These are phyloP conservation scores for Poeciliopsis turneri DNA, from an alignment of 2,797 vertebrate species.

Conservation along the genomic window DNA sequence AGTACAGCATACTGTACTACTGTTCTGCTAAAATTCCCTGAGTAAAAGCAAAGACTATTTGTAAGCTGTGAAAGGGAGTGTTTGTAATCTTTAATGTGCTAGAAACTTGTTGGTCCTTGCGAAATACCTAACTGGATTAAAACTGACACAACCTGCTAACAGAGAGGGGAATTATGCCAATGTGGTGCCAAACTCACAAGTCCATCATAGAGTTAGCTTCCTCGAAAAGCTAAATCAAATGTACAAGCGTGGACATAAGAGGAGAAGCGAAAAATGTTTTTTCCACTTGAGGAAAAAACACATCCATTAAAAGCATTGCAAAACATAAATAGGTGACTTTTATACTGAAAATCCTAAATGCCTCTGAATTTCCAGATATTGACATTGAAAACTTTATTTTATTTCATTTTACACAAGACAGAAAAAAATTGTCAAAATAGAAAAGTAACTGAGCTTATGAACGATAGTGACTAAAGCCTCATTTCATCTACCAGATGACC, in stretches of 20 bases:
- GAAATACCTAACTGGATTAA: conserved; percentile 79
- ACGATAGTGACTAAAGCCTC: background rate
- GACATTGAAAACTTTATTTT: background rate
- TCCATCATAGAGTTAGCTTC: conserved; percentile 26
- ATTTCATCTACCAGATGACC: background rate
- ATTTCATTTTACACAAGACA: background rate
- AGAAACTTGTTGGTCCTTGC: conserved; percentile 63
- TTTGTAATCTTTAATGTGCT: conserved; percentile 26
- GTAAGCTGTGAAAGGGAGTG: conserved; percentile 13
- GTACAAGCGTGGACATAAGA: no score
- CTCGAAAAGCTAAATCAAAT: conserved; percentile 13
- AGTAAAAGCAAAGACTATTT: conserved; percentile 1
- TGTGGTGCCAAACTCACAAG: conserved; percentile 27
- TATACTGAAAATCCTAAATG: background rate
- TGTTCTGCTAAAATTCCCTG: background rate
- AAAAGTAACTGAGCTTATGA: background rate
- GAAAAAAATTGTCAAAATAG: background rate
- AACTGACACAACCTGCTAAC: conserved; percentile 48
- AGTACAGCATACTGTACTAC: background rate
- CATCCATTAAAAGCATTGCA: background rate
- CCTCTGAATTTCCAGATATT: background rate
- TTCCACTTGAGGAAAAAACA: background rate
- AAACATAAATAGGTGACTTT: background rate
- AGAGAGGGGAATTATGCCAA: conserved; percentile 13
- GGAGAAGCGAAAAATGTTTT: background rate